Evolutionary conservation across 2,888 invertebrate species (phyloP).

Genomic region (Parelbella ahira): DNA sequence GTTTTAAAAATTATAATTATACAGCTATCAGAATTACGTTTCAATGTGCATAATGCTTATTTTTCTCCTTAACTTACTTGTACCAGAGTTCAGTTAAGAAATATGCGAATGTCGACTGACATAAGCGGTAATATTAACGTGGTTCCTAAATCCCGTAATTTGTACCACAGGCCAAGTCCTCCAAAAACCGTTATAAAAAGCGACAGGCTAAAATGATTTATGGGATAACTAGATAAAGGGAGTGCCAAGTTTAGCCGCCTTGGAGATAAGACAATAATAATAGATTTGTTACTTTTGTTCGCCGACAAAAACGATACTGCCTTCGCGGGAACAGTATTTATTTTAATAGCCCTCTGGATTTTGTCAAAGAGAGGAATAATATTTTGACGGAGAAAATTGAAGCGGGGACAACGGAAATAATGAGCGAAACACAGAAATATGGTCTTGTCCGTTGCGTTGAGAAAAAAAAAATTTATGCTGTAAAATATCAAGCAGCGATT

Average conservation of each 20-base stretch:
- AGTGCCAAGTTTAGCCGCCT: conserved; percentile 53
- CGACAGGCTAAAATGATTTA: conserved; percentile 71
- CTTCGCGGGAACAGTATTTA: conserved; percentile 30
- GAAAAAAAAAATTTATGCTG: no score
- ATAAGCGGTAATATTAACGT: no score
- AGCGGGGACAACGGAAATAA: neutral
- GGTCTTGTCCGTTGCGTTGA: no score
- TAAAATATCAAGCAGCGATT: no score
- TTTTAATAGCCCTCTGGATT: conserved; percentile 18
- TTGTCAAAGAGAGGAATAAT: conserved; percentile 7
- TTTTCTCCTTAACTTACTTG: no score
- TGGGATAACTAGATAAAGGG: conserved; percentile 65
- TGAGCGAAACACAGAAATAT: no score
- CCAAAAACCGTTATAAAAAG: conserved; percentile 63
- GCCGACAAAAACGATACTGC: conserved; percentile 34
- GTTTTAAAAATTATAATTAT: no score
- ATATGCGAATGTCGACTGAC: no score
- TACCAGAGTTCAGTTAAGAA: no score
- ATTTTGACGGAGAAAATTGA: conserved; percentile 1
- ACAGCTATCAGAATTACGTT: no score
- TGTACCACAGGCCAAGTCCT: conserved; percentile 22
- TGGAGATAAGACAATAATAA: conserved; percentile 61
- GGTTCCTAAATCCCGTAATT: neutral
- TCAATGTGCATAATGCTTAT: no score
- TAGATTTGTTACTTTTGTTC: conserved; percentile 58